Conservation (phyloP, 1,140 invertebrate species). For the Papilio helenus region DNA sequence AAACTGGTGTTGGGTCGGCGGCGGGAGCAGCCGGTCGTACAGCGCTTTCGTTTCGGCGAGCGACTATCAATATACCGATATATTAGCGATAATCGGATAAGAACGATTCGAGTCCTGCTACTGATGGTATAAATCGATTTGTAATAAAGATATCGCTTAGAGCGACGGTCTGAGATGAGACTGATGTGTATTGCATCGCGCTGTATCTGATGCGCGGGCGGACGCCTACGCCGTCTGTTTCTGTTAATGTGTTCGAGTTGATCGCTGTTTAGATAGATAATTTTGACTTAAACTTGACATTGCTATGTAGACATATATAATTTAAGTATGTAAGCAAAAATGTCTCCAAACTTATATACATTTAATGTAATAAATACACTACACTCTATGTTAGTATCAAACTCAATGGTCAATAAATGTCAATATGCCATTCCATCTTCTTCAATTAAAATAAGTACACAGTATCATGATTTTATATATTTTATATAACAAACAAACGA, state of each 20-base stretch:
- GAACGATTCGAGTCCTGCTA: slow-evolving; percentile 50
- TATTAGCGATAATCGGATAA: slow-evolving; percentile 44
- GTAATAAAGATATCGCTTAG: slow-evolving; percentile 53
- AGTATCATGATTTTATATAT: too few species aligned
- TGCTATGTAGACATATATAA: background rate
- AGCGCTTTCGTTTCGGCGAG: slow-evolving; percentile 46
- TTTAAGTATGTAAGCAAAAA: background rate
- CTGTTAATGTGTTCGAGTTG: slow-evolving; percentile 13
- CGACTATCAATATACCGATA: slow-evolving; percentile 34
- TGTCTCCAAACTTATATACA: background rate
- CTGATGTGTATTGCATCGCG: slow-evolving; percentile 44
- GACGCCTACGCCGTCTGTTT: slow-evolving; percentile 16
- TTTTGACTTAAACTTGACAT: slow-evolving; percentile 1
- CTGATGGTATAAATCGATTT: slow-evolving; percentile 56
- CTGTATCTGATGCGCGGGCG: slow-evolving; percentile 52
- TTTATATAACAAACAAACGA: background rate
- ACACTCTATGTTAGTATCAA: too few species aligned
- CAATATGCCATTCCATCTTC: too few species aligned
- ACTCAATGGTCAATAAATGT: too few species aligned
- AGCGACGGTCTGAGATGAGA: slow-evolving; percentile 30
- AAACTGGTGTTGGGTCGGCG: background rate
- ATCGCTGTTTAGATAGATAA: background rate
- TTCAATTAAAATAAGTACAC: too few species aligned
- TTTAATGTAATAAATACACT: background rate
- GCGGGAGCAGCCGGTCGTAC: slow-evolving; percentile 27